Evolutionary conservation across 2,888 invertebrate genomes (phyloP).

Genomic region (Deroplatys truncata): DNA sequence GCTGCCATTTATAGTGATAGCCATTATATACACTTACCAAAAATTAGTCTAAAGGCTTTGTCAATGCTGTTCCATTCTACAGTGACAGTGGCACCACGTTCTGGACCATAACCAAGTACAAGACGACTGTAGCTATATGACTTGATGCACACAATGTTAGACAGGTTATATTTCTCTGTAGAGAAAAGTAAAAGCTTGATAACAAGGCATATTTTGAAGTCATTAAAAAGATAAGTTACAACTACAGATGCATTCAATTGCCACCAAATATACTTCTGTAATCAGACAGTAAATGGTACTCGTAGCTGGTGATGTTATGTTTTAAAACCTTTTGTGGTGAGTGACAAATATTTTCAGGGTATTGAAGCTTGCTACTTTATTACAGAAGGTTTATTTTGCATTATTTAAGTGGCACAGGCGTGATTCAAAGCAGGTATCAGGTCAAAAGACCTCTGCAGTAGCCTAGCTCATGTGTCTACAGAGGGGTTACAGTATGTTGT

Average conservation of each 20-base stretch:
- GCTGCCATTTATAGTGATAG: too few species aligned
- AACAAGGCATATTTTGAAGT: background rate
- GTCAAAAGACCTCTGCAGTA: too few species aligned
- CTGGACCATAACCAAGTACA: constrained; percentile 83
- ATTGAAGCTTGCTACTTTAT: too few species aligned
- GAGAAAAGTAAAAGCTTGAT: constrained; percentile 29
- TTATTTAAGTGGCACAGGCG: too few species aligned
- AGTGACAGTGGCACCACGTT: constrained; percentile 77
- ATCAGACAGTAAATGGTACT: background rate
- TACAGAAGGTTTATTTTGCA: too few species aligned
- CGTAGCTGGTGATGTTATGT: too few species aligned
- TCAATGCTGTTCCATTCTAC: constrained; percentile 72
- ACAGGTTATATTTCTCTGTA: constrained; percentile 58
- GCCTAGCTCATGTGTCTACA: too few species aligned
- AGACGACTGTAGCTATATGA: constrained; percentile 91
- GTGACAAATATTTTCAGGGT: too few species aligned
- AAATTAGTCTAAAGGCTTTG: constrained; percentile 61
- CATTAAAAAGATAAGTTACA: constrained; percentile 11
- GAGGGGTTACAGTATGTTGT: too few species aligned
- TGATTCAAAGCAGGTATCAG: too few species aligned
- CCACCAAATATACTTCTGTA: background rate
- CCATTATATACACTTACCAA: constrained; percentile 10
- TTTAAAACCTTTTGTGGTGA: too few species aligned
- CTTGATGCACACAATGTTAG: constrained; percentile 75
- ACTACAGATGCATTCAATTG: background rate